Percentiles rank a stretch among this genome's conserved stretches.
phyloP scores from a whole-genome alignment of 2,113 vertebrate genomes.

The Oenanthe oenanthe region DNA sequence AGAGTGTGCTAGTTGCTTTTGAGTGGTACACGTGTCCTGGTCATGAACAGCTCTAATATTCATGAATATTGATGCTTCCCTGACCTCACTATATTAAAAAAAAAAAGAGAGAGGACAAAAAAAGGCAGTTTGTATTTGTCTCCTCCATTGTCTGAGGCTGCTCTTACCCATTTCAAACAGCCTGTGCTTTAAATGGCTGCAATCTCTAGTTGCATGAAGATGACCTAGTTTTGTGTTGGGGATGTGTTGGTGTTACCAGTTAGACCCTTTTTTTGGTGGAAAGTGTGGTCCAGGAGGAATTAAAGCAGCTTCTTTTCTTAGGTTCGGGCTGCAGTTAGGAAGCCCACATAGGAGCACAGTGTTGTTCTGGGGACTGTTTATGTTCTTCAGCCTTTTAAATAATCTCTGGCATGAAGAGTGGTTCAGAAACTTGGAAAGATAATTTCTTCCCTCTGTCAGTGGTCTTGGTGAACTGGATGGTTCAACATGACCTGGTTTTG shows the following conservation, averaged over 20 bases:
- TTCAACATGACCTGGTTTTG: slow-evolving; percentile 24
- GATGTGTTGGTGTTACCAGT: not conserved
- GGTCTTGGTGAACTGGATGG: not conserved
- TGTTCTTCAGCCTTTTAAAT: not conserved
- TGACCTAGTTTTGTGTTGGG: not conserved
- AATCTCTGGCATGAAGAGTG: not conserved
- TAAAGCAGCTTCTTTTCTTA: not conserved
- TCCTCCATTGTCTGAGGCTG: not conserved
- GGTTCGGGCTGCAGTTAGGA: not conserved
- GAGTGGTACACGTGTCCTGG: not conserved
- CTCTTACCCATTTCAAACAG: not conserved
- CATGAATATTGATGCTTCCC: not conserved
- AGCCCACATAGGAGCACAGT: not conserved
- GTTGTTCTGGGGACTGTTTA: not conserved
- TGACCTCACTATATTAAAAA: not conserved
- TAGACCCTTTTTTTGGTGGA: not conserved
- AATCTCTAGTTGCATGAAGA: not conserved
- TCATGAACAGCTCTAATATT: not conserved
- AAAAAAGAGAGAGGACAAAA: not conserved
- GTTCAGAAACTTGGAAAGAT: not conserved
- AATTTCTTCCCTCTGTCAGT: not conserved
- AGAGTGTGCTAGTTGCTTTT: not conserved
- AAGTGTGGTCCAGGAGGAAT: not conserved
- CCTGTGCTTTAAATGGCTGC: not conserved
- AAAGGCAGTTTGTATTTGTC: not conserved